Base-by-base conservation (phyloP, 1,140 invertebrate species). In the Neoseiulus cucumeris region DNA sequence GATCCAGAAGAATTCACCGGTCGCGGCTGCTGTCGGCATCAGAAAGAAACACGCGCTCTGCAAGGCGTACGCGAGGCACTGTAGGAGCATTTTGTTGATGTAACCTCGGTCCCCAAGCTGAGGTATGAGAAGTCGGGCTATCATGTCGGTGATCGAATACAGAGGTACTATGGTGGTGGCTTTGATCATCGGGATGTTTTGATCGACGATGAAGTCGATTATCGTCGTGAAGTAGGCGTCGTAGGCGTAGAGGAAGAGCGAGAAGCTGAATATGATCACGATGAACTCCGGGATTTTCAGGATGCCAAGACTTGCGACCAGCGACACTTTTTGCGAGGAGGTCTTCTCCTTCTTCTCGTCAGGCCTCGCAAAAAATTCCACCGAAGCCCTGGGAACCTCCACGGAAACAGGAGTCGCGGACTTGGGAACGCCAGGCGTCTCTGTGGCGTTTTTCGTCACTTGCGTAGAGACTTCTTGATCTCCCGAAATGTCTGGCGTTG, bases 191-290 rank as follows among this genome's bases (percentile, higher is more conserved):
- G 51, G 51, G 9, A 59, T 59, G 25, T 33, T 20, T 9, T 59
- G 51, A 33, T 59, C 51, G 17, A 59, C 51, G 22, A 59, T 59
- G 22, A 29, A 59, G 22, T 59, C 51, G 51, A 59, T 59, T 17
- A 59, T 33, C 14, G 51, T 59, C 14, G 51, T 59, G 22, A 59
- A 59, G 51, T 59, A 59, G 17, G 51, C 51, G 22, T 59, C 51
- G 22, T 59, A 59, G 14, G 51, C 51, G 51, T 59, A 59, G 25
- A 59, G 25, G 9, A 59, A 59, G 6, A 59, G 22, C 1, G 51
- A 29, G 33, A 59, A 59, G 17, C n/a, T 59, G 14, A 59, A 59
- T 59, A 59, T 59, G 4, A 59, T 25, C 51, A 59, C 51, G 9
- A 29, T 14, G 51, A 59, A 59, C 22, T 25, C 51, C 25, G 25